Percentiles rank a stretch among this genome's conserved stretches.
Conservation (phyloP, 2,797 vertebrate species). For the Onychomys arenicola region DNA sequence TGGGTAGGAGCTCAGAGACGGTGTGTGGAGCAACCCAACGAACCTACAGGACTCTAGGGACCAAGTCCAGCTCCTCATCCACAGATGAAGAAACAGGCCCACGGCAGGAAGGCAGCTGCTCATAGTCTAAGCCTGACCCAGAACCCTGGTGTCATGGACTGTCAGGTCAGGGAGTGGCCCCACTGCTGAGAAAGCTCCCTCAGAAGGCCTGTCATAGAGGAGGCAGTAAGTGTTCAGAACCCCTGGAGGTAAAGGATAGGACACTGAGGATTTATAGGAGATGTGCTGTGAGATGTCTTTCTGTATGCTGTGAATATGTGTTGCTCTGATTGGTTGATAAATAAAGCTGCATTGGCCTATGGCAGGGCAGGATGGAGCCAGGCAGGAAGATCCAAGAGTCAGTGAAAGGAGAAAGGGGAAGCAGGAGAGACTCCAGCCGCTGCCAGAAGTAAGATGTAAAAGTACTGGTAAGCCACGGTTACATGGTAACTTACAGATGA, state of each 20-base stretch:
- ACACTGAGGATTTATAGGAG: neutral
- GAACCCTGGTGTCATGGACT: neutral
- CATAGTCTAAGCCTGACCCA: neutral
- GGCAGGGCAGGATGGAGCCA: too few relatives aligned
- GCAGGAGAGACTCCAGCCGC: too few relatives aligned
- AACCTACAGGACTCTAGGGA: neutral
- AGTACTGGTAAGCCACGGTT: too few relatives aligned
- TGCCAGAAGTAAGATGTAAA: too few relatives aligned
- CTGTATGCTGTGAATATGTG: too few relatives aligned
- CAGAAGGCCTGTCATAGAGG: neutral
- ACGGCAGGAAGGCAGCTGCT: neutral
- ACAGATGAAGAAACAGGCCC: neutral
- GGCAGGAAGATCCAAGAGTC: too few relatives aligned
- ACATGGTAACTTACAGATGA: too few relatives aligned
- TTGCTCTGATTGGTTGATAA: too few relatives aligned
- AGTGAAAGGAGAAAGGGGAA: too few relatives aligned
- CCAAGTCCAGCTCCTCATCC: neutral
- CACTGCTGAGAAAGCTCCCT: neutral
- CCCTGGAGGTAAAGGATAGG: neutral
- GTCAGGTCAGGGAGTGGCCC: neutral
- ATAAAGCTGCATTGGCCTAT: too few relatives aligned
- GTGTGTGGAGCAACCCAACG: neutral
- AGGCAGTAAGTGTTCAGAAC: neutral
- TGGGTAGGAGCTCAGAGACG: neutral
- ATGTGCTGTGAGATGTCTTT: neutral